A percentile compares a stretch with the other conserved stretches of the same genome.
Evolutionary conservation across 2,113 vertebrate genomes (phyloP).

Genomic region (Echinops telfairi): DNA sequence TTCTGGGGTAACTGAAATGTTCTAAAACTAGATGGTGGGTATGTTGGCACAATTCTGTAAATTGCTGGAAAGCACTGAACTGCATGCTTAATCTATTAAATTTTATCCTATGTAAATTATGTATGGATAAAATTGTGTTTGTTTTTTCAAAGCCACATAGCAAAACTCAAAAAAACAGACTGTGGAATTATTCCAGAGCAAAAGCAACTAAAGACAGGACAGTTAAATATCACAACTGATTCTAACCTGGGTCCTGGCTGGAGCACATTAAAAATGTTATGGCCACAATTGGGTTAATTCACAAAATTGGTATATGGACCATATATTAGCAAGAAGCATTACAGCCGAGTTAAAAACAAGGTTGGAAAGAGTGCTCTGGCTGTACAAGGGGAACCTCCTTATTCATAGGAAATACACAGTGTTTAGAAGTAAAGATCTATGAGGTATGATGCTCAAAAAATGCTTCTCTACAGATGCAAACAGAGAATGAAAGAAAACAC

Average conservation of each 20-base stretch:
- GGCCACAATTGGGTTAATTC: not conserved
- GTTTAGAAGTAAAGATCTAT: not conserved
- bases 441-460: not conserved
- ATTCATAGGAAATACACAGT: not conserved
- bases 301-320: not conserved
- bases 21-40: not conserved
- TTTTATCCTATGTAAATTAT: slow-evolving; percentile 4
- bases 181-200: not conserved
- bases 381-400: not conserved
- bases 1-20: not conserved
- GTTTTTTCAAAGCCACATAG: not conserved
- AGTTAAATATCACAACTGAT: not conserved
- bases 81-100: not conserved
- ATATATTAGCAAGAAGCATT: not conserved
- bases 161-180: not conserved
- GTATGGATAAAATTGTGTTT: not conserved
- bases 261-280: not conserved
- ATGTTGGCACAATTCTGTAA: not conserved
- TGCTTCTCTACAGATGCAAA: not conserved
- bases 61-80: not conserved
- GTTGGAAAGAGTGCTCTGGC: not conserved
- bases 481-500: too few species aligned
- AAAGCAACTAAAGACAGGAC: not conserved
- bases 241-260: not conserved
- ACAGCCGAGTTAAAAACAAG: not conserved